phyloP scores from a whole-genome alignment of 2,113 vertebrate genomes.

The Rallus limicola region DNA sequence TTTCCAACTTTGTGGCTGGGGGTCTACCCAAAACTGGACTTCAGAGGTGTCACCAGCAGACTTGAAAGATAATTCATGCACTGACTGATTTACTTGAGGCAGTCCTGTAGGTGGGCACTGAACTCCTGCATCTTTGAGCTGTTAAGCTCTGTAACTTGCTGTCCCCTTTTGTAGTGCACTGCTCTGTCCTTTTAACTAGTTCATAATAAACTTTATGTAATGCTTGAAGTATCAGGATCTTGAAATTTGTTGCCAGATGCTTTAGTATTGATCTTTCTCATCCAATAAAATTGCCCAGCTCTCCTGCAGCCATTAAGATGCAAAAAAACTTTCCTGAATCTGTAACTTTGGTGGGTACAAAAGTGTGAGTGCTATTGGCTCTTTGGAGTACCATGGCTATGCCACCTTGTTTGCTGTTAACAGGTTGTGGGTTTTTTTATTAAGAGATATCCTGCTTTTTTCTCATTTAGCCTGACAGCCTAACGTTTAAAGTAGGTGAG shows the following conservation, averaged over 20 bases:
- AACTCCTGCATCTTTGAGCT: neutral
- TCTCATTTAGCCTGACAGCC: neutral
- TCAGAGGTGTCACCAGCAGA: neutral
- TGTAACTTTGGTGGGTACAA: neutral
- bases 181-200: neutral
- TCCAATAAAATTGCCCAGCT: fast-evolving
- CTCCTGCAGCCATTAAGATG: neutral
- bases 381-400: neutral
- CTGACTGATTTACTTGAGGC: neutral
- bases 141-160: neutral
- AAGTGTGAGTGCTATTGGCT: neutral
- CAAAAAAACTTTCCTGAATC: neutral
- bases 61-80: neutral
- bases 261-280: neutral
- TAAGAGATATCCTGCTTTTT: neutral
- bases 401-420: neutral
- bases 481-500: neutral
- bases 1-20: neutral
- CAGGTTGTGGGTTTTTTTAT: neutral
- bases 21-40: neutral
- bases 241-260: neutral
- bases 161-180: neutral
- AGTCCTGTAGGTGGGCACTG: neutral
- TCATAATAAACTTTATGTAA: neutral
- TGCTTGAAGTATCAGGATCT: neutral